Percentiles rank a stretch among this genome's conserved stretches.
Conservation (phyloP, 1,140 invertebrate species). For the Brachionus koreanus region DNA sequence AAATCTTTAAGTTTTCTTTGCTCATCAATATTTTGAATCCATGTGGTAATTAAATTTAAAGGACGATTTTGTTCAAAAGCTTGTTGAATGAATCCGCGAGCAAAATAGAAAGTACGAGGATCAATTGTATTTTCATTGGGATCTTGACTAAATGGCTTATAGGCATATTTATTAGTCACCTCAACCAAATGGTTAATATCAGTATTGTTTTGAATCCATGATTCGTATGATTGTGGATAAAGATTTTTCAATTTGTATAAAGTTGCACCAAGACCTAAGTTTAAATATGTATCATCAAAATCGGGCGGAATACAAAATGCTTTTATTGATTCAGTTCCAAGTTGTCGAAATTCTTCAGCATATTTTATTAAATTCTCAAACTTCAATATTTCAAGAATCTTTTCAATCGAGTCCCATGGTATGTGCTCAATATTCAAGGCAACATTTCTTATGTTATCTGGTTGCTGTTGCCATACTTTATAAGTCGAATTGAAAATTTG, state of each 20-base stretch:
- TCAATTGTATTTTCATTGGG: constrained; percentile 50
- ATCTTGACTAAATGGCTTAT: constrained; percentile 50
- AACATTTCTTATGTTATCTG: constrained; percentile 49
- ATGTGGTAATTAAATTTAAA: constrained; percentile 51
- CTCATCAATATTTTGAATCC: constrained; percentile 52
- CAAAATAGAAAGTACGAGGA: constrained; percentile 51
- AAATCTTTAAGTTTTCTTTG: constrained; percentile 45
- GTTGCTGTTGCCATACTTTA: constrained; percentile 48
- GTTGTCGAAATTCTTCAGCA: constrained; percentile 41
- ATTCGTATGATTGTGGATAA: constrained; percentile 45
- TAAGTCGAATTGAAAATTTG: constrained; percentile 49
- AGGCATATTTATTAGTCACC: constrained; percentile 50
- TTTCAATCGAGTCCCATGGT: constrained; percentile 48
- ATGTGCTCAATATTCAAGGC: constrained; percentile 47
- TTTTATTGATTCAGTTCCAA: constrained; percentile 9
- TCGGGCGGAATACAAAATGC: constrained; percentile 54
- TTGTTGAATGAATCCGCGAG: constrained; percentile 49
- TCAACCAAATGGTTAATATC: constrained; percentile 49
- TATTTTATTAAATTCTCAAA: constrained; percentile 47
- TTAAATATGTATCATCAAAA: constrained; percentile 55
- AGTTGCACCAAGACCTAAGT: constrained; percentile 50
- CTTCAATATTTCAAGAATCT: constrained; percentile 48
- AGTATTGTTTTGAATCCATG: constrained; percentile 48
- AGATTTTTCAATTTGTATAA: constrained; percentile 46
- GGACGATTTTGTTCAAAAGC: constrained; percentile 46